Evolutionary conservation across 2,888 invertebrate genomes (phyloP).

Genomic region (Bellardia bayeri): DNA sequence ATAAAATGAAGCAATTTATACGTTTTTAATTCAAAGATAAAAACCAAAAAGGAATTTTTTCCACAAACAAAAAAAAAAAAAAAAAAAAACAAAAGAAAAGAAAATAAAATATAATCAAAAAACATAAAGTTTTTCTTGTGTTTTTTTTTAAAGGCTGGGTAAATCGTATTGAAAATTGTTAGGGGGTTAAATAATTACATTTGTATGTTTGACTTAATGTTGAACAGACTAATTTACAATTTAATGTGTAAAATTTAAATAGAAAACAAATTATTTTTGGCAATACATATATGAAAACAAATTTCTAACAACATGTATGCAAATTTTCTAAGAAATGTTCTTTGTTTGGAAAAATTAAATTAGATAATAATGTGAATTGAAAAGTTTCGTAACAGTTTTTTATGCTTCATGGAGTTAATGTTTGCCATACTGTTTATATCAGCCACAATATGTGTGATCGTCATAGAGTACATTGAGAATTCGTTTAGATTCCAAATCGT

Average conservation of each 20-base stretch:
- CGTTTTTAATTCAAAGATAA: conserved; percentile 29
- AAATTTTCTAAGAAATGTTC: not conserved
- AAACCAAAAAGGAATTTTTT: conserved; percentile 4
- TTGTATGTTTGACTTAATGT: not conserved
- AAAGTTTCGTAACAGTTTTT: too few relatives aligned
- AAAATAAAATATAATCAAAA: conserved; percentile 14
- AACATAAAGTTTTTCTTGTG: not conserved
- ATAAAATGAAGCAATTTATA: conserved; percentile 37
- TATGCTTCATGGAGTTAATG: too few relatives aligned
- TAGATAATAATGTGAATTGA: not conserved
- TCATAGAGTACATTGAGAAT: too few relatives aligned
- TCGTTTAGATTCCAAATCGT: too few relatives aligned
- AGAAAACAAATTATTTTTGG: conserved; percentile 5
- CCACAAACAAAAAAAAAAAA: not conserved
- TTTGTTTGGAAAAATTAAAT: not conserved
- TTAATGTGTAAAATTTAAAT: conserved; percentile 31
- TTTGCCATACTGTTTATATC: too few relatives aligned
- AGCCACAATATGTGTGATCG: too few relatives aligned
- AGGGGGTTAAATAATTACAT: conserved; percentile 25
- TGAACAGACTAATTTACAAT: conserved; percentile 36
- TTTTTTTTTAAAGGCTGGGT: not conserved
- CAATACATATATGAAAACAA: not conserved
- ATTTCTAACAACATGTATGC: not conserved
- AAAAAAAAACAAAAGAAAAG: conserved; percentile 1
- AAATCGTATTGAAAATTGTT: conserved; percentile 10